Conservation (phyloP, 1,140 invertebrate genomes). For the Lepidostoma basale region DNA sequence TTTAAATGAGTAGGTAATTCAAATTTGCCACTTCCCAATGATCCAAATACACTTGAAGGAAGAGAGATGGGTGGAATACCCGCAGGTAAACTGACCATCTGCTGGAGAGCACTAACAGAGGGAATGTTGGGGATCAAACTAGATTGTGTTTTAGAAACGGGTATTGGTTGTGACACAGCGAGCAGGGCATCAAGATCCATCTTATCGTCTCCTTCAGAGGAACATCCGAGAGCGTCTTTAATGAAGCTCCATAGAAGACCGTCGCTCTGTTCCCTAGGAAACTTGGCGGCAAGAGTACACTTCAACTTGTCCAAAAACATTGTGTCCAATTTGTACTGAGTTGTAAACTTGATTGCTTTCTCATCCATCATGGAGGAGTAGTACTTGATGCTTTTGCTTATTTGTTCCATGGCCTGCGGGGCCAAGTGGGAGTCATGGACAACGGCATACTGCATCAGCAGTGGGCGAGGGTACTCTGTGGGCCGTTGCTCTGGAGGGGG, state of each 20-base stretch:
- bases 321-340: conserved; percentile 73
- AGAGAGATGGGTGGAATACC: conserved; percentile 58
- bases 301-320: conserved; percentile 83
- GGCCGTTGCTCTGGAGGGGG: conserved; percentile 90
- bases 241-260: conserved; percentile 69
- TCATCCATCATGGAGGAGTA: conserved; percentile 73
- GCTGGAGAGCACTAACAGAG: conserved; percentile 58
- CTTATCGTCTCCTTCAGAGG: conserved; percentile 62
- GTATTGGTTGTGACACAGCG: conserved; percentile 61
- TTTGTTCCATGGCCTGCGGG: conserved; percentile 83
- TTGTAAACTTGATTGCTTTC: conserved; percentile 79
- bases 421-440: conserved; percentile 82
- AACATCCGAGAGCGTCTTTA: conserved; percentile 62
- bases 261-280: conserved; percentile 70
- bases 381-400: conserved; percentile 85
- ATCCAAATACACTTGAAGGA: conserved; percentile 53
- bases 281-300: conserved; percentile 67
- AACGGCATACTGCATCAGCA: conserved; percentile 85
- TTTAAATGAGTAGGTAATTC: conserved; percentile 56
- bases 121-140: conserved; percentile 57
- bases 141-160: conserved; percentile 58
- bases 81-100: conserved; percentile 59
- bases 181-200: conserved; percentile 59
- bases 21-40: conserved; percentile 57
- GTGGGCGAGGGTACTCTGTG: conserved; percentile 88